These are phyloP conservation scores for Schizotus pectinicornis DNA, from an alignment of 2,888 invertebrate species.

Conservation along the genomic window DNA sequence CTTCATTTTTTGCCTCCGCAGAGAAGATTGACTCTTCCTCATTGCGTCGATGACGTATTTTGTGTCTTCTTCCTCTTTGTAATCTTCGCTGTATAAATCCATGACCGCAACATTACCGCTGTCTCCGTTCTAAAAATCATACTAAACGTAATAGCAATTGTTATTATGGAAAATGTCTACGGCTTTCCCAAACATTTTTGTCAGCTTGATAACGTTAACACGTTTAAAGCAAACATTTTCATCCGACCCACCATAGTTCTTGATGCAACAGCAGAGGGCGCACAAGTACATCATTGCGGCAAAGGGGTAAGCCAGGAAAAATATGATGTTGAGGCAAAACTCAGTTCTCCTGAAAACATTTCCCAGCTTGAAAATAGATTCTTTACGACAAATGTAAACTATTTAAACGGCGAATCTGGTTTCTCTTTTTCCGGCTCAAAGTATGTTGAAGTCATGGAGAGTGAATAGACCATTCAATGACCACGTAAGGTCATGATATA, in stretches of 20 bases:
- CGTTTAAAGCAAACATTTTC: conserved; percentile 38
- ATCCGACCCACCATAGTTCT: conserved; percentile 36
- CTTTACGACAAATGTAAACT: too few relatives aligned
- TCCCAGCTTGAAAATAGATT: neutral
- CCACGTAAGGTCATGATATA: too few relatives aligned
- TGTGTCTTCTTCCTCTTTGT: conserved; percentile 52
- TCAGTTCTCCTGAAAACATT: conserved; percentile 53
- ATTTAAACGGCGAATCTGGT: too few relatives aligned
- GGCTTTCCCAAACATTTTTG: conserved; percentile 17
- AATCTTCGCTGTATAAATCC: conserved; percentile 42
- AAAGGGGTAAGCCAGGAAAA: conserved; percentile 60
- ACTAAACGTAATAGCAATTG: conserved; percentile 4
- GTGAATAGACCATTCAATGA: too few relatives aligned
- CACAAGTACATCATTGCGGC: conserved; percentile 48
- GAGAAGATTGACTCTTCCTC: conserved; percentile 40
- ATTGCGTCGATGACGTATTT: conserved; percentile 54
- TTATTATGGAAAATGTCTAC: conserved; percentile 1
- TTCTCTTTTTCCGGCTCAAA: too few relatives aligned
- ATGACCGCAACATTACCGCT: neutral
- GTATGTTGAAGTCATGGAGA: too few relatives aligned
- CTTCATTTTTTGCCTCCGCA: too few relatives aligned
- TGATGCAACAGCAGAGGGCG: conserved; percentile 50
- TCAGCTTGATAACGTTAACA: conserved; percentile 32
- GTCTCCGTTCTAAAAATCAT: neutral
- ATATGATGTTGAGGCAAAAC: conserved; percentile 59